These are phyloP conservation scores for Acanthococcus lagerstroemiae DNA, from an alignment of 2,888 invertebrate species.

Conservation along the genomic window DNA sequence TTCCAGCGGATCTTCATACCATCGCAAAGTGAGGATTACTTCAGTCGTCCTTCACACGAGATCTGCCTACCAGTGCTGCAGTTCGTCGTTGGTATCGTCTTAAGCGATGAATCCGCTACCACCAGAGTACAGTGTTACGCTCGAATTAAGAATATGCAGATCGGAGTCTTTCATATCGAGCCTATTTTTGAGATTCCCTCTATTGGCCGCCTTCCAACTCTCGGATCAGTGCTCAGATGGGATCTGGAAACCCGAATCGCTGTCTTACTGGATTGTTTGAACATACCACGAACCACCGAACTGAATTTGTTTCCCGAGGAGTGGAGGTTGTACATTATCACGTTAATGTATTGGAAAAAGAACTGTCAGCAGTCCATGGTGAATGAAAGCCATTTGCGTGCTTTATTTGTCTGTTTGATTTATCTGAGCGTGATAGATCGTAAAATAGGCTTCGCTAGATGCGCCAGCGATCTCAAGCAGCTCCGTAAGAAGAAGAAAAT, in stretches of 20 bases:
- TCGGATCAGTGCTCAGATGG: not conserved
- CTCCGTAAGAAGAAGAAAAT: not conserved
- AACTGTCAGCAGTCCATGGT: constrained; percentile 43
- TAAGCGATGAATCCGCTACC: not conserved
- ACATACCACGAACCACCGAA: not conserved
- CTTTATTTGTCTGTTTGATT: constrained; percentile 50
- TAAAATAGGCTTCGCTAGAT: constrained; percentile 15
- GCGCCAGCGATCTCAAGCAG: not conserved
- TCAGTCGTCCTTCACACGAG: constrained; percentile 49
- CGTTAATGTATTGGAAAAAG: constrained; percentile 50
- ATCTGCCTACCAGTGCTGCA: constrained; percentile 53
- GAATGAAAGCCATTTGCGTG: constrained; percentile 46
- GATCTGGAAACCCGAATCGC: not conserved
- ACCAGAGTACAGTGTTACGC: constrained; percentile 18
- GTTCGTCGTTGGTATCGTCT: constrained; percentile 46
- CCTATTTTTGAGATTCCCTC: not conserved
- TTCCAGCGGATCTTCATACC: constrained; percentile 54
- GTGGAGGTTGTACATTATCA: constrained; percentile 51
- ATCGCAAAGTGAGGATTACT: constrained; percentile 62
- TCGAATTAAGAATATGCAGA: not conserved
- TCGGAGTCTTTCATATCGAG: constrained; percentile 1
- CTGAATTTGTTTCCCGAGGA: constrained; percentile 47
- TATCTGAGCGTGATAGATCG: constrained; percentile 21
- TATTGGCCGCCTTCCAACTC: not conserved
- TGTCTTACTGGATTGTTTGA: not conserved